Evolutionary conservation across 2,113 vertebrate species (phyloP).

Genomic region (Sebastes fasciatus): DNA sequence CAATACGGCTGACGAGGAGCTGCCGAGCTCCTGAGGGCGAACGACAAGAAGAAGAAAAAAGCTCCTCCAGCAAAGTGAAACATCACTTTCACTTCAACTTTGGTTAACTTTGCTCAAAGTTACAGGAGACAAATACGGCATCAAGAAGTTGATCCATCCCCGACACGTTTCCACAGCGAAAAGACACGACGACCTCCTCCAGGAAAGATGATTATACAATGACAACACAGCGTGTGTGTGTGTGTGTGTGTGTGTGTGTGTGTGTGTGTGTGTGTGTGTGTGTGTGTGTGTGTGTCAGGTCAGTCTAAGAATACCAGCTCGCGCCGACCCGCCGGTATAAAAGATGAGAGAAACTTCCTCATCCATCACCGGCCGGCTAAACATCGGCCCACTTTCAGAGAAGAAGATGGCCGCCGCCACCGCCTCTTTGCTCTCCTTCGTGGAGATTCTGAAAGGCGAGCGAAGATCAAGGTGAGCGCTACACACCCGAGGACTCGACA

Average conservation of each 20-base stretch:
- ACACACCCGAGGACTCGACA: neutral
- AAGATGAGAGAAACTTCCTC: conserved; percentile 44
- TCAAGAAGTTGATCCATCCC: conserved; percentile 33
- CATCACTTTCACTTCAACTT: conserved; percentile 51
- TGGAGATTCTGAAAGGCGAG: neutral
- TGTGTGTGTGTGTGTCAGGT: conserved; percentile 40
- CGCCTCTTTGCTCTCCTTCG: neutral
- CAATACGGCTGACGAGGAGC: conserved; percentile 36
- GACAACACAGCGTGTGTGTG: neutral
- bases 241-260: conserved; percentile 17
- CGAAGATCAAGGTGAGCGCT: conserved; percentile 9
- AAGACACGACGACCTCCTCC: conserved; percentile 45
- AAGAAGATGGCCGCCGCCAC: conserved; percentile 5
- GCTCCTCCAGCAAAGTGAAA: conserved; percentile 11
- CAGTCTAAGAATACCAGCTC: conserved; percentile 68
- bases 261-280: conserved; percentile 34
- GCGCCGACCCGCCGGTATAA: neutral
- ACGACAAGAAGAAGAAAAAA: neutral
- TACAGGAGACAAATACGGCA: conserved; percentile 32
- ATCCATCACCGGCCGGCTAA: conserved; percentile 56
- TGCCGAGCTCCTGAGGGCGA: conserved; percentile 46
- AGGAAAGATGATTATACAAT: conserved; percentile 14
- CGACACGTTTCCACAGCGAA: neutral
- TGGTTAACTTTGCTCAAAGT: conserved; percentile 66
- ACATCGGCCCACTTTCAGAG: conserved; percentile 54